Conservation (phyloP, 1,140 invertebrate genomes). For the Apis florea region DNA sequence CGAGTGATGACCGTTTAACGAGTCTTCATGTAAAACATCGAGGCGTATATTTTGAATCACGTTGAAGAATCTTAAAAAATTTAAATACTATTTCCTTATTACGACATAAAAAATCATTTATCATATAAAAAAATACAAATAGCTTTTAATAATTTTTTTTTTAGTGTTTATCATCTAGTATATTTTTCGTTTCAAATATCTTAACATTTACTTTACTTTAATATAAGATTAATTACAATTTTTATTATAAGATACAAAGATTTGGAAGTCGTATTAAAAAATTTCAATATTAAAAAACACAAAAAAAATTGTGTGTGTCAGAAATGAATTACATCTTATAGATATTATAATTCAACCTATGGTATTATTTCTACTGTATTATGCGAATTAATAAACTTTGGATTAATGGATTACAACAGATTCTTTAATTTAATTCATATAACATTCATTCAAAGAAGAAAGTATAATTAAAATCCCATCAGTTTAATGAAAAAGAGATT, state of each 20-base stretch:
- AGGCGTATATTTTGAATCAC: not conserved
- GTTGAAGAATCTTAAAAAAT: not conserved
- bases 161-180: no score
- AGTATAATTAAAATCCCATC: slow-evolving; percentile 25
- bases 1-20: not conserved
- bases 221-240: not conserved
- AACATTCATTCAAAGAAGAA: not conserved
- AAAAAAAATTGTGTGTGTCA: not conserved
- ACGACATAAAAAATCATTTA: no score
- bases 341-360: not conserved
- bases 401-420: not conserved
- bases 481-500: slow-evolving; percentile 24
- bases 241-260: not conserved
- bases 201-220: not conserved
- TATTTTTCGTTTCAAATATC: not conserved
- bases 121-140: not conserved
- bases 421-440: not conserved
- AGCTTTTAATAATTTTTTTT: no score
- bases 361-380: no score
- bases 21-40: not conserved
- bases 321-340: not conserved
- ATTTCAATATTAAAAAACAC: not conserved
- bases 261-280: not conserved
- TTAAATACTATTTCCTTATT: no score
- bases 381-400: not conserved